Evolutionary conservation across 2,888 invertebrate genomes (phyloP).

Genomic region (Polydrusus cervinus): DNA sequence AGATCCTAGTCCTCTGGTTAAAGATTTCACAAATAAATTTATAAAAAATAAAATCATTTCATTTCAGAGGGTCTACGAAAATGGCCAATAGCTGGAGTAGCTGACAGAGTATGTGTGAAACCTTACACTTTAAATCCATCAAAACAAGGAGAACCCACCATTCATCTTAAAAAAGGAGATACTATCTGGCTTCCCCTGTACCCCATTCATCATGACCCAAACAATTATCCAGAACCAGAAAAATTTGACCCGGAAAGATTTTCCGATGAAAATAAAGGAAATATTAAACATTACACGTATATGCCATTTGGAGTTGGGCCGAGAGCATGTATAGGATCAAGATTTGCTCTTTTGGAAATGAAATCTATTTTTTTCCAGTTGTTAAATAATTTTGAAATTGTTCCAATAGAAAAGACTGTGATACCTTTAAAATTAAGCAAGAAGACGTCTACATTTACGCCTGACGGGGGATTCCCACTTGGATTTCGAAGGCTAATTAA

Average conservation of each 20-base stretch:
- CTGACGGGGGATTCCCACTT: constrained; percentile 62
- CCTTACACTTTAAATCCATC: constrained; percentile 67
- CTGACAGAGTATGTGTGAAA: constrained; percentile 73
- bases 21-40: no score
- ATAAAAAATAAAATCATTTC: neutral
- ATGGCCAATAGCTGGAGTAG: constrained; percentile 72
- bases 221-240: constrained; percentile 63
- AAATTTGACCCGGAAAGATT: constrained; percentile 32
- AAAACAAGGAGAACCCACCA: constrained; percentile 57
- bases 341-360: constrained; percentile 66
- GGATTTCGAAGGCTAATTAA: constrained; percentile 58
- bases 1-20: no score
- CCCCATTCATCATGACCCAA: constrained; percentile 70
- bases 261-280: constrained; percentile 25
- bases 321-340: constrained; percentile 71
- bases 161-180: constrained; percentile 63
- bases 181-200: constrained; percentile 65
- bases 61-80: constrained; percentile 35
- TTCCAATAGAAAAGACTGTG: constrained; percentile 62
- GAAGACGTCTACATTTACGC: constrained; percentile 54
- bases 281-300: constrained; percentile 28
- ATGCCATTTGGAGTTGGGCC: constrained; percentile 32
- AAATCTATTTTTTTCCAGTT: constrained; percentile 64
- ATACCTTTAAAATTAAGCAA: constrained; percentile 61
- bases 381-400: constrained; percentile 64